A percentile compares a stretch with the other conserved stretches of the same genome.
Conservation (phyloP, 1,140 invertebrate species). For the Musca domestica region DNA sequence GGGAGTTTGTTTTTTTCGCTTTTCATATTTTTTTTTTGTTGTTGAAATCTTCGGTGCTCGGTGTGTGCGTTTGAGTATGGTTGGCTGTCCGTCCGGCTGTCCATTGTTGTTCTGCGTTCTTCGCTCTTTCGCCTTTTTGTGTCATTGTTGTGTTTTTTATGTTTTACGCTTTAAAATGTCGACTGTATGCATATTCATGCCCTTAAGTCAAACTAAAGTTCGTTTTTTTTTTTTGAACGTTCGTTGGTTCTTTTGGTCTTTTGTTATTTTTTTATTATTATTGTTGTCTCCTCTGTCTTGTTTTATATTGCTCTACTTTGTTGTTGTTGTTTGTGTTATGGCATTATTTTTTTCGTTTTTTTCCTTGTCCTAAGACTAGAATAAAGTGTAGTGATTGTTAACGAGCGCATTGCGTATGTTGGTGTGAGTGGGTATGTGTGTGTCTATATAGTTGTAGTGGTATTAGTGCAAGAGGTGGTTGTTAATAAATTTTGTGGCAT, state of each 20-base stretch:
- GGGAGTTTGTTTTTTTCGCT: too few species aligned
- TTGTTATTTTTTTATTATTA: too few species aligned
- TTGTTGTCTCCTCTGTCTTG: too few species aligned
- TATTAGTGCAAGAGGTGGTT: slow-evolving; percentile 8
- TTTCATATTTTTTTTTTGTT: too few species aligned
- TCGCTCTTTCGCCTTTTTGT: not conserved
- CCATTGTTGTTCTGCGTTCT: not conserved
- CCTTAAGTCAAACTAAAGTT: slow-evolving; percentile 15
- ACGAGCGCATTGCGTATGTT: too few species aligned
- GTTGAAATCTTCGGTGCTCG: too few species aligned
- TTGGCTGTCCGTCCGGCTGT: too few species aligned
- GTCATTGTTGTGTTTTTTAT: slow-evolving; percentile 3
- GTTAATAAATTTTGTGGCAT: slow-evolving; percentile 17
- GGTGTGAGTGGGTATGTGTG: not conserved
- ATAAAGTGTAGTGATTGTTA: slow-evolving; percentile 2
- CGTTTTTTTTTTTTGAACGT: too few species aligned
- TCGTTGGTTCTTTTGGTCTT: too few species aligned
- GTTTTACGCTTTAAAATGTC: slow-evolving; percentile 9
- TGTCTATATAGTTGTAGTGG: not conserved
- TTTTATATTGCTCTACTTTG: too few species aligned
- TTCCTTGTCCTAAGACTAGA: not conserved
- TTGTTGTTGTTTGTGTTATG: too few species aligned
- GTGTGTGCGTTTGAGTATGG: too few species aligned
- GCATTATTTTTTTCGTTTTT: not conserved
- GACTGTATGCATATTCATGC: slow-evolving; percentile 17